Base-by-base conservation (phyloP, 2,113 vertebrate genomes). In the Centropus bengalensis region DNA sequence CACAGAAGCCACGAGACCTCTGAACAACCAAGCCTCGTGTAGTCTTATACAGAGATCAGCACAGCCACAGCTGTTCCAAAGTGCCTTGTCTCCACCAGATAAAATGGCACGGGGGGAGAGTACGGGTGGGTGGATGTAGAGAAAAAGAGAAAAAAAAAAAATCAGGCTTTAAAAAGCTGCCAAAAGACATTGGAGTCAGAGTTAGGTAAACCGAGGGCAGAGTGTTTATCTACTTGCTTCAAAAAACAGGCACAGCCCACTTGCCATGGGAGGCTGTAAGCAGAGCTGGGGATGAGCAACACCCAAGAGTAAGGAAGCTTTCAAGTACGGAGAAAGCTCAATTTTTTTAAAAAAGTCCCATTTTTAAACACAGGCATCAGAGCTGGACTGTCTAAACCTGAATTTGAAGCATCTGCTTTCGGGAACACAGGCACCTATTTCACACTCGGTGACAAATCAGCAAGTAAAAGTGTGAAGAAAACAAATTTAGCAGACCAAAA, bases 351-450 rank as follows among this genome's bases (percentile, higher is more conserved):
- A 26, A 6, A 74, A 47, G 30, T 62, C 18, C 22, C 17, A 45
- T 91, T 81, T 91, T 83, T 27, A 89, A 93, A 36, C 47, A 70
- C 64, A 81, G 55, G 30, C 47, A 74, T 44, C 17, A 4, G 73
- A 93, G 74, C 1, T 36, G 10, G 21, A 80, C n/a, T 70, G 83
- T 67, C 42, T 66, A 76, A 89, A 71, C 30, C 30, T 81, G 59
- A 77, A 89, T 27, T 58, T 33, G 68, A 94, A 86, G 68, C 59
- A 83, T 47, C 38, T 86, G 47, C 32, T 70, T 88, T 88, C 8
- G 14, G 47, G 76, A 90, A 86, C 76, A 88, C 47, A 90, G 80
- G 59, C 32, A 86, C 33, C 63, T 86, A 62, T 93, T 91, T 95
- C 51, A 54, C 20, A 59, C 38, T 89, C 38, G 33, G 56, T 0